Conservation (phyloP, 2,888 invertebrate genomes). For the Epistrophella euchroma region DNA sequence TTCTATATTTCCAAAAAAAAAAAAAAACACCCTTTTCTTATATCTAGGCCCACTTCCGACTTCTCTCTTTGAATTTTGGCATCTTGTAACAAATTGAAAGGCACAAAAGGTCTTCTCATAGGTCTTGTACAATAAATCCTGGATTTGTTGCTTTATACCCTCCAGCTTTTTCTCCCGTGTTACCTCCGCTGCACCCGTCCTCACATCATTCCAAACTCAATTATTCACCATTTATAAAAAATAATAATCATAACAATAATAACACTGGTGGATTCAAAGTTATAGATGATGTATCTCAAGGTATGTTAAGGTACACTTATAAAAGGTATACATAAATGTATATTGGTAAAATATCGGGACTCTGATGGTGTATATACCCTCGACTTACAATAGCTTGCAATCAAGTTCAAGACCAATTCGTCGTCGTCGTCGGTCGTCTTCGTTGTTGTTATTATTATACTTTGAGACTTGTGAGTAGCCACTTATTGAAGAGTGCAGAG, state of each 20-base stretch:
- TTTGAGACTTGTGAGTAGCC: conserved; percentile 45
- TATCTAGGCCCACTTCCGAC: not conserved
- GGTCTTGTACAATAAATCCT: conserved; percentile 63
- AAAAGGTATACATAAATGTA: not conserved
- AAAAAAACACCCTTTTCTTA: conserved; percentile 1
- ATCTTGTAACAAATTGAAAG: conserved; percentile 72
- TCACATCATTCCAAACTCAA: conserved; percentile 57
- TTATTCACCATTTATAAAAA: conserved; percentile 71
- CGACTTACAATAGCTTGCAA: conserved; percentile 53
- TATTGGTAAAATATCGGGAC: conserved; percentile 10
- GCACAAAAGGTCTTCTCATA: conserved; percentile 51
- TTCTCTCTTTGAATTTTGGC: conserved; percentile 58
- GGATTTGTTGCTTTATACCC: conserved; percentile 19
- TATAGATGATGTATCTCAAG: conserved; percentile 41
- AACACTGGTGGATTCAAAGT: conserved; percentile 45
- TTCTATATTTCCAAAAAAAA: not conserved
- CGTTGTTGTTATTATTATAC: conserved; percentile 6
- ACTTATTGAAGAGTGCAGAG: conserved; percentile 45
- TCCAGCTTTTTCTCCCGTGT: no score
- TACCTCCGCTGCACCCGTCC: not conserved
- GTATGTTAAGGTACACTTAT: conserved; percentile 1
- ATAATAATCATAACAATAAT: conserved; percentile 72
- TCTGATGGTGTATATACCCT: not conserved
- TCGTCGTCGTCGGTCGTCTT: conserved; percentile 16
- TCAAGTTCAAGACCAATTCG: conserved; percentile 73